phyloP scores from a whole-genome alignment of 2,113 vertebrate species.

The Xenopus laevis region DNA sequence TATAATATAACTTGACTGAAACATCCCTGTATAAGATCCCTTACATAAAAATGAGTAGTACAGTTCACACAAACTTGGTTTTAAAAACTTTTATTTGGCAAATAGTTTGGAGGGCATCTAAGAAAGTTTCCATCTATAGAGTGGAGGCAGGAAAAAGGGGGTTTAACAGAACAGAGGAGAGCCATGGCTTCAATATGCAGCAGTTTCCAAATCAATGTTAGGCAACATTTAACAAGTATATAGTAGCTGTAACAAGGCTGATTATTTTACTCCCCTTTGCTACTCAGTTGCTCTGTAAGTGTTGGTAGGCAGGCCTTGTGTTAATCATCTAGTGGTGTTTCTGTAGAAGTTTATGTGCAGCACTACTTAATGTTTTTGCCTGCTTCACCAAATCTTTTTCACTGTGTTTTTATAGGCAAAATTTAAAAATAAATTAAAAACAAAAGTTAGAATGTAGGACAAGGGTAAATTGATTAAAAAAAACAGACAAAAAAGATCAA shows the following conservation, averaged over 20 bases:
- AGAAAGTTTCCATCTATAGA: constrained; percentile 55
- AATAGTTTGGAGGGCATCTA: constrained; percentile 53
- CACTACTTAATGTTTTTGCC: constrained; percentile 89
- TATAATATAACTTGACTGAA: too few species aligned
- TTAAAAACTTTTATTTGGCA: constrained; percentile 55
- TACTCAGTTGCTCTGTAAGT: constrained; percentile 57
- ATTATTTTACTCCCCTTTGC: constrained; percentile 51
- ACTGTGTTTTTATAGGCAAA: constrained; percentile 57
- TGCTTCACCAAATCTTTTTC: constrained; percentile 98
- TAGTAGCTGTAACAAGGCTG: constrained; percentile 55
- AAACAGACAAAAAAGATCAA: constrained; percentile 47
- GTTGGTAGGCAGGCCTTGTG: constrained; percentile 55
- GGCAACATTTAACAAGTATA: constrained; percentile 61
- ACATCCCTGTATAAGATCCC: too few species aligned
- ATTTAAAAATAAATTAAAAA: constrained; percentile 48
- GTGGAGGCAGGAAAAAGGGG: constrained; percentile 48
- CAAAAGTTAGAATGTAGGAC: constrained; percentile 49
- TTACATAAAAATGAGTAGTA: too few species aligned
- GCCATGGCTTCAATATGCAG: constrained; percentile 48
- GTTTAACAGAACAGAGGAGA: constrained; percentile 45
- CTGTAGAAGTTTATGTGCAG: constrained; percentile 88
- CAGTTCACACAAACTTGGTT: constrained; percentile 48
- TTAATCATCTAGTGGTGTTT: constrained; percentile 76
- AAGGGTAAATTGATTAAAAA: constrained; percentile 40
- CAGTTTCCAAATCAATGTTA: constrained; percentile 62